Base-by-base conservation (phyloP, 2,113 vertebrate genomes). In the Chaetura pelagica region DNA sequence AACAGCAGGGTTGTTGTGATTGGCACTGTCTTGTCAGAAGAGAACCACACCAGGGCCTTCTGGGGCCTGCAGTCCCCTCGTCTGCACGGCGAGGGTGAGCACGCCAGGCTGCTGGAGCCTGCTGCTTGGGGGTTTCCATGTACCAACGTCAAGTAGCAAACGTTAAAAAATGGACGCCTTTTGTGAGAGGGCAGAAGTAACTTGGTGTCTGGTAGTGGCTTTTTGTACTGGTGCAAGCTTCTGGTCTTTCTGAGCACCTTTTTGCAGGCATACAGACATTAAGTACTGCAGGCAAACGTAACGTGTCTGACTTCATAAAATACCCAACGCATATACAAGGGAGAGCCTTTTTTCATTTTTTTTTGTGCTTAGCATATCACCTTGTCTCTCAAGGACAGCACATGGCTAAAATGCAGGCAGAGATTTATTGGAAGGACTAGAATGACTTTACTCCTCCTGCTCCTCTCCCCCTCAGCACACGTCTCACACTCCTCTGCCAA, bases 331-430 rank as follows among this genome's bases (percentile, higher is more conserved):
- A 19, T 69, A 48, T 87, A 85, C 87, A 80, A 76, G 78, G 66
- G 23, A 90, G 71, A 89, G 38, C 29, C 26, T 84, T 74, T 88
- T 55, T 59, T 77, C 49, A 10, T 93, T 54, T 62, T 38, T 38
- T 58, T 87, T 24, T 57, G 27, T 69, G 87, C 57, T 94, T 96
- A 93, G 88, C 82, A 64, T 93, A 94, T 96, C 92, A 95, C 93
- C 93, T 96, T 96, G 94, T 94, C 85, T 95, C 64, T 88, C 96
- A 97, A 95, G 94, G 96, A 95, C 94, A 84, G 55, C 57, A 58
- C 24, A 4, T 58, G 64, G 66, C 92, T 92, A 84, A 94, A 92
- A 74, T 15, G 51, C 76, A 84, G 83, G 88, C 92, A 96, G 92
- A 95, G 92, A 97, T 97, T 97, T 97, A 97, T 94, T 92, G 90